phyloP scores from a whole-genome alignment of 1,140 invertebrate genomes.

The Drosophila aff. region DNA sequence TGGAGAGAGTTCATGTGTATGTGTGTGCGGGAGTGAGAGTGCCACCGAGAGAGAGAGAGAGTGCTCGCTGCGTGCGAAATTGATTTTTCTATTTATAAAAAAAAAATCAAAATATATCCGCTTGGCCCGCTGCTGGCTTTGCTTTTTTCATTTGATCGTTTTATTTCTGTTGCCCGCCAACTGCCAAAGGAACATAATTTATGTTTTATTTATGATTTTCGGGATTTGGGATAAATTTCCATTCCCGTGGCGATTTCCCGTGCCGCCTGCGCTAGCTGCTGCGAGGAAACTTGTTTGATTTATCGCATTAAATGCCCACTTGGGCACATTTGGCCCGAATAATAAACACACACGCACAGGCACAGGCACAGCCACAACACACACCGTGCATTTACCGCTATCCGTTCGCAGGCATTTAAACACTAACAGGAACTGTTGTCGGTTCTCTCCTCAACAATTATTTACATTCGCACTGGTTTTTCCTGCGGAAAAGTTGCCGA shows the following conservation, averaged over 20 bases:
- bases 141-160: constrained; percentile 55
- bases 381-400: constrained; percentile 57
- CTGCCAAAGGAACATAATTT: constrained; percentile 75
- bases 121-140: constrained; percentile 41
- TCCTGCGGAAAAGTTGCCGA: constrained; percentile 77
- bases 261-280: constrained; percentile 20
- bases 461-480: constrained; percentile 76
- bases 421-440: constrained; percentile 72
- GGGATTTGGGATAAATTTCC: constrained; percentile 44
- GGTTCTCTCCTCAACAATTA: constrained; percentile 53
- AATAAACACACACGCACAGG: constrained; percentile 36
- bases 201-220: constrained; percentile 79
- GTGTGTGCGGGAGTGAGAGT: constrained; percentile 44
- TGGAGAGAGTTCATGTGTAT: constrained; percentile 31
- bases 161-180: constrained; percentile 72
- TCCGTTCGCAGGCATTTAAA: constrained; percentile 45
- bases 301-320: constrained; percentile 65
- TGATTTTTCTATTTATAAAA: constrained; percentile 84
- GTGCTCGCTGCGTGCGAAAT: constrained; percentile 75
- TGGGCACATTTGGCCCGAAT: constrained; percentile 52
- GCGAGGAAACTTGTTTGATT: constrained; percentile 78
- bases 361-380: constrained; percentile 10
- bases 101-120: constrained; percentile 83
- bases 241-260: constrained; percentile 51
- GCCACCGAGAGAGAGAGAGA: constrained; percentile 1